Evolutionary conservation across 2,113 vertebrate genomes (phyloP), one percentile per base, ranked within the genome.

Genomic region (Egretta garzetta): DNA sequence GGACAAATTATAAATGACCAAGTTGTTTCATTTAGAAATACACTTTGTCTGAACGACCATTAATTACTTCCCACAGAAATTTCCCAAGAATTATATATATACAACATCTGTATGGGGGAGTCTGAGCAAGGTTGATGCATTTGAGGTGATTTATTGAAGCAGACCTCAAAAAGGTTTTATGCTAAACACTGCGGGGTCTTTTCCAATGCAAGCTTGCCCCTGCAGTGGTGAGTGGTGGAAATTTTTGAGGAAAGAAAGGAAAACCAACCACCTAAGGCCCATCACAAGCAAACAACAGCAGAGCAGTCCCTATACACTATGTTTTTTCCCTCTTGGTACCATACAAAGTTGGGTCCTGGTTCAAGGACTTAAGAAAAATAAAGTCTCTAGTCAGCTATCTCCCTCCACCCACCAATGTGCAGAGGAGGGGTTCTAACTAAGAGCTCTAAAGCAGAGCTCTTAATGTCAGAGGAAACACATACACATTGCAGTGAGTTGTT

Each of bases 11-110:
- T 37, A 79, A 94, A 95, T 58, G 5, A 90, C 16, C 19, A 24
- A 67, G 28, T 77, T 37, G 8, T 47, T 91, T 66, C 21, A 95
- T 86, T 93, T 74, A 91, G 70, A 97, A 97, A 93, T 60, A 55
- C 4, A 49, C 12, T 26, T 91, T 66, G 62, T 67, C 49, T 73
- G 18, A 68, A 92, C 47, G 56, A 49, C 26, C 41, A 76, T 33
- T 76, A 79, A 85, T 77, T 68, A 77, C 20, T 86, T 95, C 56
- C 77, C 59, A 83, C 17, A 83, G 30, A 89, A 55, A 86, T 80
- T 76, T 91, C 47, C 35, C 35, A 63, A 28, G 41, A 80, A 71
- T 88, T 76, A 67, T 14, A 81, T 18, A 53, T 14, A 91, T 7
- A 32, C 10, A 43, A 56, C 14, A 33, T 72, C 56, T 56, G 5